phyloP scores from a whole-genome alignment of 2,113 vertebrate species.

The Paraplagusia blochii region DNA sequence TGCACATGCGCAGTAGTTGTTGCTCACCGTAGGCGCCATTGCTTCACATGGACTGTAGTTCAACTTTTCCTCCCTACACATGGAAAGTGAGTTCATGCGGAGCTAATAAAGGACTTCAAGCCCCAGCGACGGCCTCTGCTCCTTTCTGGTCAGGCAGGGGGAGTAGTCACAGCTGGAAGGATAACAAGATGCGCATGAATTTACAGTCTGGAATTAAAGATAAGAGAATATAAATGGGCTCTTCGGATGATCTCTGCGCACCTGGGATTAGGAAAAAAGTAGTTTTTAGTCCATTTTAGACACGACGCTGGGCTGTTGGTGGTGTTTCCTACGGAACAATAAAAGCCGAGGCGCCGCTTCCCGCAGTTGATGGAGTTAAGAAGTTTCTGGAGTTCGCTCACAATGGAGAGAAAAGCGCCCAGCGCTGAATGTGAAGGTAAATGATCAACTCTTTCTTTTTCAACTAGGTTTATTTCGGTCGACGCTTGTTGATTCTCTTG shows the following conservation, averaged over 20 bases:
- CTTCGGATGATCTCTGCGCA: constrained; percentile 17
- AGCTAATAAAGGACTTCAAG: constrained; percentile 55
- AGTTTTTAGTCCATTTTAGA: neutral
- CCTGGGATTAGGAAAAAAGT: constrained; percentile 1
- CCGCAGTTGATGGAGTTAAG: constrained; percentile 67
- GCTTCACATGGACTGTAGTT: constrained; percentile 69
- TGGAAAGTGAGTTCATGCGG: constrained; percentile 33
- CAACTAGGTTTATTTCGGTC: neutral
- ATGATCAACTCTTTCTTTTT: constrained; percentile 14
- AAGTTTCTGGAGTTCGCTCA: constrained; percentile 63
- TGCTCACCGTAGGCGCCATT: constrained; percentile 58
- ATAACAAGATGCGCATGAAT: constrained; percentile 80
- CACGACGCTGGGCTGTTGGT: constrained; percentile 6
- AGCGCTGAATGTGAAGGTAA: constrained; percentile 69
- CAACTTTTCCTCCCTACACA: constrained; percentile 30
- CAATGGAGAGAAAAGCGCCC: constrained; percentile 67
- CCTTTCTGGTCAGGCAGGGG: constrained; percentile 43
- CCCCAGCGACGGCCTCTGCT: constrained; percentile 41
- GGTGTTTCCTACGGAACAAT: constrained; percentile 15
- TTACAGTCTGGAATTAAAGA: constrained; percentile 70
- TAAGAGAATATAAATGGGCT: constrained; percentile 57
- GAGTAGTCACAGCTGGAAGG: constrained; percentile 75
- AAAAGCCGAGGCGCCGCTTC: constrained; percentile 48
- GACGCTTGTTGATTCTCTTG: neutral
- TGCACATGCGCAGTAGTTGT: constrained; percentile 66